Conservation (phyloP, 23 tunicate species). For the Aplidium turbinatum region DNA sequence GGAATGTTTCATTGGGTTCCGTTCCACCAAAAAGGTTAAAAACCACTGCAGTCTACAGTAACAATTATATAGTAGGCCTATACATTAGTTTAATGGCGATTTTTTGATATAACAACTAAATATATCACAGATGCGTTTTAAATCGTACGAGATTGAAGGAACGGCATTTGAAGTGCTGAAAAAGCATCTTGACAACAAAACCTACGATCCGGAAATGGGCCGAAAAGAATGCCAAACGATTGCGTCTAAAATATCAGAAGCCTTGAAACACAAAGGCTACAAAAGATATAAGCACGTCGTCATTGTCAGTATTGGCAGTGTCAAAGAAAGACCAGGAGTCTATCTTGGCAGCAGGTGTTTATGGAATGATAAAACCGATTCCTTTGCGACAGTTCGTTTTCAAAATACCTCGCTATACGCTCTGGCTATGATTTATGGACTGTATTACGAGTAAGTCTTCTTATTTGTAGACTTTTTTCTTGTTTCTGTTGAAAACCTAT, state of each 20-base stretch:
- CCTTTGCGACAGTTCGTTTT: conserved; percentile 76
- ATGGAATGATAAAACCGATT: conserved; percentile 98
- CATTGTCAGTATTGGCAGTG: conserved; percentile 87
- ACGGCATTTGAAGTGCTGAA: conserved; percentile 57
- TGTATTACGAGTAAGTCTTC: conserved; percentile 83
- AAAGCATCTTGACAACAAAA: conserved; percentile 54
- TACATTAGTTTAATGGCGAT: too few species aligned
- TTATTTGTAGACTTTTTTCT: not conserved
- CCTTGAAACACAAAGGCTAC: conserved; percentile 56
- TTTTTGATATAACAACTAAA: too few species aligned
- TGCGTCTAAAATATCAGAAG: conserved; percentile 80
- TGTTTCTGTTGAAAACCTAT: conserved; percentile 1
- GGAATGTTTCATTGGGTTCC: too few species aligned
- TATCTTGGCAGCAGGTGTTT: conserved; percentile 90
- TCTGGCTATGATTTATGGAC: conserved; percentile 85
- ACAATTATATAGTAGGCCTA: too few species aligned
- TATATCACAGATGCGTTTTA: conserved; percentile 61
- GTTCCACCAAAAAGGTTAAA: too few species aligned
- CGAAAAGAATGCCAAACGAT: conserved; percentile 55
- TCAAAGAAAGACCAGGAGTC: conserved; percentile 82
- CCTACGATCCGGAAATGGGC: conserved; percentile 70
- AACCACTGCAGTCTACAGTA: too few species aligned
- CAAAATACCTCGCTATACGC: conserved; percentile 89
- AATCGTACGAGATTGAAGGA: conserved; percentile 82
- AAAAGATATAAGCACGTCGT: conserved; percentile 93